Evolutionary conservation across 92 coral and sea anemone species (phyloP).

Genomic region (Umimayanthus chanpuru): DNA sequence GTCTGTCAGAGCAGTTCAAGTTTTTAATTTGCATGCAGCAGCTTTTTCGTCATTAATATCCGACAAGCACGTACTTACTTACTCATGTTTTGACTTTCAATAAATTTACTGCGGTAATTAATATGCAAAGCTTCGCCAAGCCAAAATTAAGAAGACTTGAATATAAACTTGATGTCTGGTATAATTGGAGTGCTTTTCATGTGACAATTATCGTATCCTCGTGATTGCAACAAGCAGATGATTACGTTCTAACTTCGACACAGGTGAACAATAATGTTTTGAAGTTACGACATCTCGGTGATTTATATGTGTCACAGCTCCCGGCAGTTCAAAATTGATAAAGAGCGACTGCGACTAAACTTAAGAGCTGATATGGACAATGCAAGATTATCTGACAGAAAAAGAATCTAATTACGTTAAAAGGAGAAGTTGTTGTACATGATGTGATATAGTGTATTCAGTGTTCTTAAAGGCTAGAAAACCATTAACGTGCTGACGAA

Average conservation of each 20-base stretch:
- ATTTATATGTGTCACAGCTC: slow-evolving; percentile 9
- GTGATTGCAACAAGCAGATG: not conserved
- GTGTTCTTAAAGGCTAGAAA: not conserved
- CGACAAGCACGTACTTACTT: not conserved
- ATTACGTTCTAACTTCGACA: not conserved
- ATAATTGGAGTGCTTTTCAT: not conserved
- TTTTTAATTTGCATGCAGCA: not conserved
- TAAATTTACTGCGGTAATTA: slow-evolving; percentile 20
- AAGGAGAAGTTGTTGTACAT: not conserved
- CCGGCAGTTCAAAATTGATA: not conserved
- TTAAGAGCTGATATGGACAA: not conserved
- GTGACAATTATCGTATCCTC: not conserved
- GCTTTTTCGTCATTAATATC: not conserved
- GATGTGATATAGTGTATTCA: not conserved
- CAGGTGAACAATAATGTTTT: not conserved
- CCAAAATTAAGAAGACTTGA: slow-evolving; percentile 2
- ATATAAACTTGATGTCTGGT: not conserved
- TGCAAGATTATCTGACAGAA: not conserved
- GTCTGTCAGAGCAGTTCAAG: not conserved
- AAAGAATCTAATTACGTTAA: not conserved
- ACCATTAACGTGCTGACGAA: slow-evolving; percentile 2
- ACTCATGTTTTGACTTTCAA: not conserved
- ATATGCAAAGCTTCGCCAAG: not conserved
- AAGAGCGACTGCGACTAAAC: not conserved
- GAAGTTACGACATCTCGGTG: not conserved